Evolutionary conservation across 1,140 invertebrate genomes (phyloP).

Genomic region (Araneus ventricosus): DNA sequence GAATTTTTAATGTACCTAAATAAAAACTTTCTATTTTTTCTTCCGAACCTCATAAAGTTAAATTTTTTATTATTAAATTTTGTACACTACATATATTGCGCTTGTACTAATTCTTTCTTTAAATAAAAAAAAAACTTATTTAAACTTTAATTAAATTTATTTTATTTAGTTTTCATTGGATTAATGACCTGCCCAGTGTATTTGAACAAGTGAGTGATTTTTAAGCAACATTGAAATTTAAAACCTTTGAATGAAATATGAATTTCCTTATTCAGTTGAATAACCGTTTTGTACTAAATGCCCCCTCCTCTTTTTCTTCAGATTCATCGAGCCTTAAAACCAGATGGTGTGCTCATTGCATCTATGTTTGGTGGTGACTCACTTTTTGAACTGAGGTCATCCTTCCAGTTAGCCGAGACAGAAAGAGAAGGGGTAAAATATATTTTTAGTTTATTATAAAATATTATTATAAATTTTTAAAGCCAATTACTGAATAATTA

Average conservation of each 20-base stretch:
- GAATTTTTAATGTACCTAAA: too few species aligned
- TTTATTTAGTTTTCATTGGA: slow-evolving; percentile 93
- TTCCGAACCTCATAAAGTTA: too few species aligned
- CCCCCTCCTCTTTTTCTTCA: slow-evolving; percentile 75
- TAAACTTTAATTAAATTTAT: slow-evolving; percentile 11
- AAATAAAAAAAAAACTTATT: neutral
- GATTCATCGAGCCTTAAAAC: slow-evolving; percentile 85
- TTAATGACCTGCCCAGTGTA: slow-evolving; percentile 95
- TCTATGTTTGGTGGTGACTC: slow-evolving; percentile 98
- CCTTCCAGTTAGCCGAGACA: slow-evolving; percentile 95
- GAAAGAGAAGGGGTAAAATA: slow-evolving; percentile 89
- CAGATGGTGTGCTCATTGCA: slow-evolving; percentile 96
- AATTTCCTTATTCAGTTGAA: neutral
- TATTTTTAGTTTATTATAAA: neutral
- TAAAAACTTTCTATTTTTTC: too few species aligned
- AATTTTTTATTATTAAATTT: too few species aligned
- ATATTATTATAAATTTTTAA: neutral
- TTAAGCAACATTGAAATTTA: neutral
- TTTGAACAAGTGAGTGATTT: slow-evolving; percentile 83
- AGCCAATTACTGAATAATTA: too few species aligned
- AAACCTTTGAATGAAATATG: neutral
- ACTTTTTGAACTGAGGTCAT: slow-evolving; percentile 93
- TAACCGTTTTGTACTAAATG: neutral
- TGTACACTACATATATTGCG: too few species aligned
- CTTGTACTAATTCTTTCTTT: too few species aligned